These are phyloP conservation scores for Xenops minutus DNA, from an alignment of 2,797 vertebrate species.

Conservation along the genomic window DNA sequence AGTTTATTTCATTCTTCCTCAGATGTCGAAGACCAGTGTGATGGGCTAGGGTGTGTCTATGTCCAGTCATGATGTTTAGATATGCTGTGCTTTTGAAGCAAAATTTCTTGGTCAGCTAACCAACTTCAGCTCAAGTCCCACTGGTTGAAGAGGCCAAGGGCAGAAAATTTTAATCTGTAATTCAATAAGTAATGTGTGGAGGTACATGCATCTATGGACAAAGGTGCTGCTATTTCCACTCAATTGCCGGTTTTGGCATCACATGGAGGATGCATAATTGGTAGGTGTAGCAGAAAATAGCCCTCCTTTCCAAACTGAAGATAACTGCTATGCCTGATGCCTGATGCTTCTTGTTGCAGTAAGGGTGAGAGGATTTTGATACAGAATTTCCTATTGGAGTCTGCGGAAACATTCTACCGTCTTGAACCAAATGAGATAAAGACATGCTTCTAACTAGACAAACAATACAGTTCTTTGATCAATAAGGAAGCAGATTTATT, in stretches of 20 bases:
- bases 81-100: background rate
- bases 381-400: background rate
- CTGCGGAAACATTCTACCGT: background rate
- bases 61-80: background rate
- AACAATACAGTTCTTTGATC: background rate
- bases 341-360: background rate
- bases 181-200: background rate
- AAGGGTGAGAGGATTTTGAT: background rate
- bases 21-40: background rate
- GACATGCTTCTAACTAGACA: background rate
- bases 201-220: background rate
- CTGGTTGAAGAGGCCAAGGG: background rate
- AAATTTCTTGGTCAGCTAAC: background rate
- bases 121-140: background rate
- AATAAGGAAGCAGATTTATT: background rate
- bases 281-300: background rate
- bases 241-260: background rate
- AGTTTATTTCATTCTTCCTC: background rate
- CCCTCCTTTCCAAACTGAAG: background rate
- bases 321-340: background rate
- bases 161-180: background rate
- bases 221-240: background rate
- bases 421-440: background rate
- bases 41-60: background rate
- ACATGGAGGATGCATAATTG: background rate